Evolutionary conservation across 2,888 invertebrate genomes (phyloP).

Genomic region (Plusia festucae): DNA sequence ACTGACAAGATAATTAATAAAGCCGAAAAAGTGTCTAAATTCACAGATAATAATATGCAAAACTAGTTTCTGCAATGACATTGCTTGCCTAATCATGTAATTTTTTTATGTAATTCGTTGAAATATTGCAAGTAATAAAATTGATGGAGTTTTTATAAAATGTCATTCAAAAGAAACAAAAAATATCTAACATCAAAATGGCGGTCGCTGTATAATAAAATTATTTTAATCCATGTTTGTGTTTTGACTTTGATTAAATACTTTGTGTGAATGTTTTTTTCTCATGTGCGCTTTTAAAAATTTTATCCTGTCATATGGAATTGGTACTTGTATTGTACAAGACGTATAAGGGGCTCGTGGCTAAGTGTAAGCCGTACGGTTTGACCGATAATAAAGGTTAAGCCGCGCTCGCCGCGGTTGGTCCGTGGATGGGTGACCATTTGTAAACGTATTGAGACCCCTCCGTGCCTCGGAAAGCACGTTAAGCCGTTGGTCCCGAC

Average conservation of each 20-base stretch:
- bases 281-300: not conserved
- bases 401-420: too few species aligned
- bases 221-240: constrained; percentile 50
- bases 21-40: constrained; percentile 29
- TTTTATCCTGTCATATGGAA: not conserved
- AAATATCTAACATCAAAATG: constrained; percentile 41
- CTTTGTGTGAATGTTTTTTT: constrained; percentile 21
- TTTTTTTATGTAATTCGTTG: constrained; percentile 52
- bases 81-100: constrained; percentile 37
- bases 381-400: too few species aligned
- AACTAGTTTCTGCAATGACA: constrained; percentile 29
- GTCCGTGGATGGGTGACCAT: too few species aligned
- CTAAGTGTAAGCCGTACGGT: too few species aligned
- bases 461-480: too few species aligned
- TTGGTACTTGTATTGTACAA: not conserved
- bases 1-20: constrained; percentile 24
- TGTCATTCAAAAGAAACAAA: constrained; percentile 48
- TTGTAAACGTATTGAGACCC: too few species aligned
- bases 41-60: constrained; percentile 29
- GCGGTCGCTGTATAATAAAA: constrained; percentile 25
- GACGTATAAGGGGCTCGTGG: constrained; percentile 4
- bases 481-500: too few species aligned
- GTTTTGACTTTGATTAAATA: constrained; percentile 55
- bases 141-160: constrained; percentile 43
- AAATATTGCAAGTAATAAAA: constrained; percentile 42